Conservation (phyloP, 2,888 invertebrate species). For the Lochmaea capreae region DNA sequence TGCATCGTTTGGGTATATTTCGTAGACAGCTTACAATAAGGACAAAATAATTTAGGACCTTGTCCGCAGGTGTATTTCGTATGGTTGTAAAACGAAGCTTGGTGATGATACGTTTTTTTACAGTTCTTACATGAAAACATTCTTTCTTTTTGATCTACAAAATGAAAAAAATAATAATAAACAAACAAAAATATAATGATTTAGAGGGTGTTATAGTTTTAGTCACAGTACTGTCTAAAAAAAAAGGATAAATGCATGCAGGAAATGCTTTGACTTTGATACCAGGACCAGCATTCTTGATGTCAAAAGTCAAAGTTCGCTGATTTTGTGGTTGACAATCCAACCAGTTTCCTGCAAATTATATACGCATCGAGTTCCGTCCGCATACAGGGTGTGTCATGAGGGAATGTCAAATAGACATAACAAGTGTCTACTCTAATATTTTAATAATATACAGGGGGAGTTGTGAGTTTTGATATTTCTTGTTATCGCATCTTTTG, state of each 20-base stretch:
- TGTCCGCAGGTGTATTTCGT: conserved; percentile 55
- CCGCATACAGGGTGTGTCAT: too few relatives aligned
- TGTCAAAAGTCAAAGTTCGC: too few relatives aligned
- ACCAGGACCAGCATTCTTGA: too few relatives aligned
- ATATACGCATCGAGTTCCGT: too few relatives aligned
- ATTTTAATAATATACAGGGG: too few relatives aligned
- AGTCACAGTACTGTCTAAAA: not conserved
- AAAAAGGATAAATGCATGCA: not conserved
- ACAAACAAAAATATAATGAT: not conserved
- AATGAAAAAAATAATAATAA: conserved; percentile 1
- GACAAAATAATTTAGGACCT: conserved; percentile 49
- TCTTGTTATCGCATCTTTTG: too few relatives aligned
- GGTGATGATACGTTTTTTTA: conserved; percentile 49
- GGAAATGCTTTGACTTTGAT: not conserved
- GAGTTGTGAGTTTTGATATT: too few relatives aligned
- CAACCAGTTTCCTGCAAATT: too few relatives aligned
- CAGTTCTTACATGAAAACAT: conserved; percentile 48
- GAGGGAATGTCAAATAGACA: too few relatives aligned
- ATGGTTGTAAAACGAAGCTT: conserved; percentile 52
- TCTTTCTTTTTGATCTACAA: conserved; percentile 15
- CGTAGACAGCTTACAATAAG: conserved; percentile 46
- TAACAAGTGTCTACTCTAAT: too few relatives aligned
- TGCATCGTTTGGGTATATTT: conserved; percentile 50
- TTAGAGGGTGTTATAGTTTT: not conserved
- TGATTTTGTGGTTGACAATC: too few relatives aligned